phyloP scores from a whole-genome alignment of 1,140 invertebrate species.

The Plodia interpunctella region DNA sequence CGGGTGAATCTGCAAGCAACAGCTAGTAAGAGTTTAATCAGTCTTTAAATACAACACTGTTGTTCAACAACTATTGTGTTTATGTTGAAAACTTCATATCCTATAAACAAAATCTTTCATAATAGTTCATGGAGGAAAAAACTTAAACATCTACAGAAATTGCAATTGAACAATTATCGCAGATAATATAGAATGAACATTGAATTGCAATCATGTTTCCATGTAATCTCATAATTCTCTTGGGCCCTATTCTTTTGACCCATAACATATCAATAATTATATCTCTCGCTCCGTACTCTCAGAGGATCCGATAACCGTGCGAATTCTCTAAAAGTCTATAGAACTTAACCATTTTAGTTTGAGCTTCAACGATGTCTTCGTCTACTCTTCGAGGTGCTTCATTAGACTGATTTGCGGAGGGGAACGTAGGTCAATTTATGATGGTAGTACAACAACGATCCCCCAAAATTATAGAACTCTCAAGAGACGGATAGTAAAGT shows the following conservation, averaged over 20 bases:
- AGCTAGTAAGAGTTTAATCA: no score
- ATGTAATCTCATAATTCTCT: slow-evolving; percentile 13
- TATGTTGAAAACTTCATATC: no score
- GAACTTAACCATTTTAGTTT: slow-evolving; percentile 19
- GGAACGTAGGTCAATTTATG: slow-evolving; percentile 24
- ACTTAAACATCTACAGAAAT: no score
- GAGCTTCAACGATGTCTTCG: slow-evolving; percentile 14
- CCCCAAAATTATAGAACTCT: slow-evolving; percentile 36
- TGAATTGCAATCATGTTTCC: neutral
- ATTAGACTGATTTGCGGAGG: neutral
- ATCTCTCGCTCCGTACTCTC: slow-evolving; percentile 36
- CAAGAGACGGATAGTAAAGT: slow-evolving; percentile 51
- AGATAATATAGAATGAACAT: neutral
- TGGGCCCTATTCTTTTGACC: slow-evolving; percentile 24
- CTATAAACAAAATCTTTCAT: no score
- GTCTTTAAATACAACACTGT: no score
- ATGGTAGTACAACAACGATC: slow-evolving; percentile 26
- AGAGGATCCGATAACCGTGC: slow-evolving; percentile 56
- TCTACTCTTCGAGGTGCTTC: neutral
- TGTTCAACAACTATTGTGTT: no score
- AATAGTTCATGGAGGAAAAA: no score
- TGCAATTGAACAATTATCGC: slow-evolving; percentile 9
- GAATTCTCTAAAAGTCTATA: slow-evolving; percentile 28
- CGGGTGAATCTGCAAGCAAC: no score
- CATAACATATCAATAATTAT: slow-evolving; percentile 30